Evolutionary conservation across 2,888 invertebrate genomes (phyloP), one percentile per base, ranked within the genome.

Genomic region (Epirrita christyi): DNA sequence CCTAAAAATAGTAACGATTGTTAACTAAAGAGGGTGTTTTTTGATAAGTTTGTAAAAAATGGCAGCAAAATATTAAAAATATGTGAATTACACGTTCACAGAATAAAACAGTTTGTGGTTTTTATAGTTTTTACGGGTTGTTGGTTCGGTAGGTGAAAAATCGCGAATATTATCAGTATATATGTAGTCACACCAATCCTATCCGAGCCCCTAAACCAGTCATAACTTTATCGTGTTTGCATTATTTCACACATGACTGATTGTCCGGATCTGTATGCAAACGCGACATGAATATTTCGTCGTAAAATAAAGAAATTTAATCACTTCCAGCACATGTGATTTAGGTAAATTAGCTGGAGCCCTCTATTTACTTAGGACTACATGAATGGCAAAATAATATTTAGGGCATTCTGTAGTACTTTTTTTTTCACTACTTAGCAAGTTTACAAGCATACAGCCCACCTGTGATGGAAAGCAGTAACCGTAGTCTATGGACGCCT

Each of bases 151-250:
- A 15, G 51, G 59, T 46, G 46, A 59, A 55, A 54, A 55, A 55
- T 59, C 27, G 55, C 38, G 34, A 55, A 51, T 55, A 53, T 51
- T 43, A 55, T 36, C 9, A 51, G 47, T 55, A 59, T 51, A 59
- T 54, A 60, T 48, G 43, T 52, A 45, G 45, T 73, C 76, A 76
- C 75, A 76, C 72, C 75, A 72, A 81, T 82, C 76, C 68, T 70
- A 76, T 75, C 61, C 65, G 71, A 69, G 59, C 73, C 74, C 76
- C 76, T 75, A 80, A 82, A 86, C 80, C 81, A 84, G 86, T 83
- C 85, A 85, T 84, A 86, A 83, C 81, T 85, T 85, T 84, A 89
- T 87, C 88, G 79, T 83, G 83, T 88, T 88, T 88, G 85, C 85
- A 88, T 89, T 88, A 88, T 88, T 89, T 88, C 76, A 80, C 82